Percentiles rank a stretch among this genome's conserved stretches.
Conservation (phyloP, 2,113 vertebrate genomes). For the Scopus umbretta region DNA sequence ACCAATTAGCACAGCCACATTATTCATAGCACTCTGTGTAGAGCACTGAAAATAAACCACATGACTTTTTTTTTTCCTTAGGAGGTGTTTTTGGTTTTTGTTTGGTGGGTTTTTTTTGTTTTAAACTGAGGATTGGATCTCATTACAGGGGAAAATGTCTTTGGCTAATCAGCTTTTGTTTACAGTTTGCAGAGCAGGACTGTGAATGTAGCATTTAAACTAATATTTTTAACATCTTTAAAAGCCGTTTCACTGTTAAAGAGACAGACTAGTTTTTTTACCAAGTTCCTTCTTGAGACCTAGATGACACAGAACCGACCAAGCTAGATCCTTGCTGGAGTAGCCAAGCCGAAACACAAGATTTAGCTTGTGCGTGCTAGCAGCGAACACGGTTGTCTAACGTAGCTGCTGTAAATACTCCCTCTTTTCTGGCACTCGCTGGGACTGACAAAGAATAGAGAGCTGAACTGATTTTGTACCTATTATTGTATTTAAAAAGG, state of each 20-base stretch:
- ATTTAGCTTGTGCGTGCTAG: background rate
- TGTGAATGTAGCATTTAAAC: slow-evolving; percentile 3
- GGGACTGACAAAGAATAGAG: background rate
- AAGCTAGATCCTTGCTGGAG: background rate
- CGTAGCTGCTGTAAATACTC: background rate
- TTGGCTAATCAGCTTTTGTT: slow-evolving; percentile 47
- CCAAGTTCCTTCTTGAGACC: background rate
- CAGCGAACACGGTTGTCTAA: background rate
- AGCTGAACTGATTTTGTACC: background rate
- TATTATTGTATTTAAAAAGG: background rate
- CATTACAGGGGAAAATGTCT: slow-evolving; percentile 9
- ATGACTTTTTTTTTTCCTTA: background rate
- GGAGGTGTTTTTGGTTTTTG: background rate
- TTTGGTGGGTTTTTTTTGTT: background rate
- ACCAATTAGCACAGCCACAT: slow-evolving; percentile 43
- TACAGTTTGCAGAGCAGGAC: background rate
- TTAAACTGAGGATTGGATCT: background rate
- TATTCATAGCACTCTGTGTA: background rate
- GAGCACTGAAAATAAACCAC: background rate
- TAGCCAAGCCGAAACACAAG: fast-evolving
- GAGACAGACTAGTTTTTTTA: background rate
- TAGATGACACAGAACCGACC: background rate
- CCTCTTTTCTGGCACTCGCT: background rate
- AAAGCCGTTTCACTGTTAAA: background rate
- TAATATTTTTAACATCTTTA: background rate